phyloP scores from a whole-genome alignment of 2,888 invertebrate genomes.

The Acleris emargana region DNA sequence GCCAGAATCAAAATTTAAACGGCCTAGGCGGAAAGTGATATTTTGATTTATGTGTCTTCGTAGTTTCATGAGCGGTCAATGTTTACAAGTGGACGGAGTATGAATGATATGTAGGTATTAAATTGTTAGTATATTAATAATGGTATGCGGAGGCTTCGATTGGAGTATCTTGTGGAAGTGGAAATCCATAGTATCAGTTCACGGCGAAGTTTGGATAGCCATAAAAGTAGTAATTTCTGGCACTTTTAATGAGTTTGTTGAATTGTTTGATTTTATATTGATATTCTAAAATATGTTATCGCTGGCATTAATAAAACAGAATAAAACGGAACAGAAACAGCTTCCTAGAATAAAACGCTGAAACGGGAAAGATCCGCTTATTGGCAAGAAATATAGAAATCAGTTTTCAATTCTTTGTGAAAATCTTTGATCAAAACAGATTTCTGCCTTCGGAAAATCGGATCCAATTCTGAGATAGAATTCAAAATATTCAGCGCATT shows the following conservation, averaged over 20 bases:
- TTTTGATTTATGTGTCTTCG: too few relatives aligned
- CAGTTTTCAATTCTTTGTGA: constrained; percentile 7
- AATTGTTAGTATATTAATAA: not conserved
- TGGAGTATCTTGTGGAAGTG: constrained; percentile 9
- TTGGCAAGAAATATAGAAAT: constrained; percentile 12
- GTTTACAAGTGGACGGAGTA: too few relatives aligned
- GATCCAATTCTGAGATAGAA: constrained; percentile 15
- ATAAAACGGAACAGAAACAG: not conserved
- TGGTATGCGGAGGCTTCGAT: constrained; percentile 3
- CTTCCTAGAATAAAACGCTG: not conserved
- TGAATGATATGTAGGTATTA: too few relatives aligned
- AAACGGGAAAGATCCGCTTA: constrained; percentile 5
- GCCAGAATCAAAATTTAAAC: too few relatives aligned
- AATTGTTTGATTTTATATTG: constrained; percentile 5
- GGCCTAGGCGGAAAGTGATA: too few relatives aligned
- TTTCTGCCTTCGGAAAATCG: constrained; percentile 24
- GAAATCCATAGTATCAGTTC: constrained; percentile 6
- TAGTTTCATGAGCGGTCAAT: too few relatives aligned
- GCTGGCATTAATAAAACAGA: not conserved
- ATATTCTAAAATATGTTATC: not conserved
- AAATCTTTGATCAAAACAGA: constrained; percentile 27
- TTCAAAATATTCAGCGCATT: constrained; percentile 26
- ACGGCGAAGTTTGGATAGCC: constrained; percentile 9
- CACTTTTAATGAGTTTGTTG: not conserved
- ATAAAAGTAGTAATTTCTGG: constrained; percentile 1